Base-by-base conservation (phyloP, 2,888 invertebrate genomes). In the Drosophila paramelanica region DNA sequence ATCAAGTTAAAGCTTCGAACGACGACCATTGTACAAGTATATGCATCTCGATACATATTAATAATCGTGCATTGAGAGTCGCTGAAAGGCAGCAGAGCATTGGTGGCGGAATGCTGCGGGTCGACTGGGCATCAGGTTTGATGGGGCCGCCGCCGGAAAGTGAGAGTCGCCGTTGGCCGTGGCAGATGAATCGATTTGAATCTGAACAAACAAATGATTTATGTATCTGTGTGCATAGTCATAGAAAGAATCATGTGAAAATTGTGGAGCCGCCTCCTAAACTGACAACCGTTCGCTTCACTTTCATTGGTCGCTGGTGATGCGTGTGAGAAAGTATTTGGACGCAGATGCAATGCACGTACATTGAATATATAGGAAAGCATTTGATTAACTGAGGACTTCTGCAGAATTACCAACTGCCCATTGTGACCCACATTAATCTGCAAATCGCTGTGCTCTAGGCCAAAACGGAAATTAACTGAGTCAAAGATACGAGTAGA, bases 381-480 rank as follows among this genome's bases (percentile, higher is more conserved):
- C 36, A 50, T 61, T 60, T 65, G 71, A 66, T 81, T 67, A 52
- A 72, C 72, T 65, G 53, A 43, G 56, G 67, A 52, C 64, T 60
- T 38, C 53, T 60, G 69, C 59, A 50, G 81, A 77, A 79, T 79
- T 74, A 74, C 81, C 66, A 65, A 50, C 67, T 74, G 67, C 46
- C 69, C 61, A 70, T 64, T 60, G 57, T 84, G 81, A 82, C 81
- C 81, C 81, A 82, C 74, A 84, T 84, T 82, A 82, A 74, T 82
- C 77, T 57, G 66, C 60, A 79, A 81, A 84, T 77, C 68, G 65
- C 47, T 64, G 68, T 23, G 81, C 81, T 74, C 52, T 55, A 49
- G 77, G 81, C 81, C 43, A 70, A 57, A 70, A 71, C 85, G 81
- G 85, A 82, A 84, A 82, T 82, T 82, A 82, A 74, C 79, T 62